Base-by-base conservation (phyloP, 2,888 invertebrate species). In the Andrena dorsata region DNA sequence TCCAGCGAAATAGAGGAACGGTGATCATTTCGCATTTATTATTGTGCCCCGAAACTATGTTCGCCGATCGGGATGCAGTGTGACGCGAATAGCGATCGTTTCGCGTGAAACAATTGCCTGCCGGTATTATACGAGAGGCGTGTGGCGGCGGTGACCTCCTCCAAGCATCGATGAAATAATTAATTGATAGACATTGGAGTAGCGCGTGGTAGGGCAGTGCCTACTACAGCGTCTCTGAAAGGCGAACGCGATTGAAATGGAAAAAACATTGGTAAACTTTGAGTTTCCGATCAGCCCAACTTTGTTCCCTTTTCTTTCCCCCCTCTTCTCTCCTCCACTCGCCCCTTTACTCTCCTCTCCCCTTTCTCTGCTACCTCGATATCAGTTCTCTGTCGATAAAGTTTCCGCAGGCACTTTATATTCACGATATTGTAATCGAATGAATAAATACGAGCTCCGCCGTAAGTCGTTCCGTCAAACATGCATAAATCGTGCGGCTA, bases 191-290 rank as follows among this genome's bases (percentile, higher is more conserved):
- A 77, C 85, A 83, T 70, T 49, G 41, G 41, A 16, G 5, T 41
- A 16, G 3, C 13, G 41, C 56, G 64, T 65, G 51, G 73, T 58
- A 56, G 65, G 70, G 65, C 30, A 76, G 51, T 78, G 69, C n/a
- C 70, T 41, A 13, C 41, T 41, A 16, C 41, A 16, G 56, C 68
- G 53, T 76, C 79, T 63, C 58, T 77, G 79, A 76, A 83, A 80
- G 74, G 73, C 79, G 81, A 56, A 47, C 82, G 66, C 75, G 75
- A 66, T 76, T 79, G 75, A 63, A 77, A 83, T 75, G 79, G 81
- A 84, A 77, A 80, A 69, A 79, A 70, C 80, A 83, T 85, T 47
- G 85, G 74, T 73, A 85, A 86, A 86, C 84, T 86, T 85, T 84
- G 76, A 71, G 77, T 82, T 80, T 73, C 73, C 79, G 84, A 83